Conservation (phyloP, 1,140 invertebrate genomes). For the Rhopalosiphum padi region DNA sequence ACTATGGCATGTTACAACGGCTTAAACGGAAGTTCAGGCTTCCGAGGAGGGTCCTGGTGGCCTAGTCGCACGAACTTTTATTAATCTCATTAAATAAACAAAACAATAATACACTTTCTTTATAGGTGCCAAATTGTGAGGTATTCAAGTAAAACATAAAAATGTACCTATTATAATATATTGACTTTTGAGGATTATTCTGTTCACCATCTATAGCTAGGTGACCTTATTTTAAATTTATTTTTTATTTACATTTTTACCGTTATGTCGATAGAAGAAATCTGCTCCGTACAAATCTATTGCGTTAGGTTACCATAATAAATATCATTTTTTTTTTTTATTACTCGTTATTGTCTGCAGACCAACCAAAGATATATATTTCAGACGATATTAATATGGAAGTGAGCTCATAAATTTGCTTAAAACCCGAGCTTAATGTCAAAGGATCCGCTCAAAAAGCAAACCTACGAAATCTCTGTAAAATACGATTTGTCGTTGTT, state of each 20-base stretch:
- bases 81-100: background rate
- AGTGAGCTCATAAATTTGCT: background rate
- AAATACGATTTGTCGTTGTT: slow-evolving; percentile 47
- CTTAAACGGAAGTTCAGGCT: background rate
- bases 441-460: background rate
- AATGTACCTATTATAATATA: background rate
- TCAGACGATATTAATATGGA: background rate
- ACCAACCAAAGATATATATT: background rate
- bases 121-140: background rate
- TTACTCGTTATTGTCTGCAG: background rate
- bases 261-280: background rate
- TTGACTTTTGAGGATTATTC: background rate
- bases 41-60: too few relatives aligned
- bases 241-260: background rate
- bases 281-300: background rate
- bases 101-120: background rate
- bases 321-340: background rate
- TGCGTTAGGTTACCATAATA: background rate
- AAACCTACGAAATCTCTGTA: slow-evolving; percentile 19
- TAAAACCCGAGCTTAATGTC: slow-evolving; percentile 25
- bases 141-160: background rate
- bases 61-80: background rate
- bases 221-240: background rate
- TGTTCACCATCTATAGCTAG: background rate
- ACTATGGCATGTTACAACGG: too few relatives aligned